Conservation (phyloP, 2,797 vertebrate species). For the Gephyroberyx darwinii region DNA sequence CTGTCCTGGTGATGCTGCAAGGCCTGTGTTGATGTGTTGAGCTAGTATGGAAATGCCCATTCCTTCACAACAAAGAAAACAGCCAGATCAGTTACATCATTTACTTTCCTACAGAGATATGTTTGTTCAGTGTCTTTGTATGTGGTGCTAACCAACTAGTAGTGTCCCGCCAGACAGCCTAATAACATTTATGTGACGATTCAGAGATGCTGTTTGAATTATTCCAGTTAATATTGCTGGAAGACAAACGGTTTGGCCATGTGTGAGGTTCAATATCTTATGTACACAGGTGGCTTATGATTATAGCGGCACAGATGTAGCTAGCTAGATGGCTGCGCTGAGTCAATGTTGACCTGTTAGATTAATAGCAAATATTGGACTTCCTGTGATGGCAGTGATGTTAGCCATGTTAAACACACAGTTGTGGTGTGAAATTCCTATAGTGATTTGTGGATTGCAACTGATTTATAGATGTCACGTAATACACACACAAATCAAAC, state of each 20-base stretch:
- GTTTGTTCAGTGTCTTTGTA: not conserved
- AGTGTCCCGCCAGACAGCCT: not conserved
- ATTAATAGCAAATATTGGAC: slow-evolving; percentile 61
- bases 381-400: slow-evolving; percentile 16
- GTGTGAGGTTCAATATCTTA: slow-evolving; percentile 52
- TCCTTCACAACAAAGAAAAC: too few species aligned
- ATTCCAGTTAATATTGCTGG: slow-evolving; percentile 24
- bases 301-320: slow-evolving; percentile 27
- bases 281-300: slow-evolving; percentile 59
- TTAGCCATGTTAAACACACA: slow-evolving; percentile 40
- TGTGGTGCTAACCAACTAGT: not conserved
- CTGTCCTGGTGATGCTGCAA: too few species aligned
- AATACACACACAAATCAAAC: not conserved
- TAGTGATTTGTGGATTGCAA: slow-evolving; percentile 21
- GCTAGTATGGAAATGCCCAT: too few species aligned
- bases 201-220: slow-evolving; percentile 43
- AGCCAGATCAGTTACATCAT: too few species aligned
- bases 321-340: not conserved
- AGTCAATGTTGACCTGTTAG: slow-evolving; percentile 54
- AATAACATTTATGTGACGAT: not conserved
- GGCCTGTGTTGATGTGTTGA: too few species aligned
- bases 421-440: slow-evolving; percentile 23
- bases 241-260: slow-evolving; percentile 48
- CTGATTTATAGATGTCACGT: slow-evolving; percentile 8
- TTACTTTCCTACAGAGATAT: not conserved